phyloP scores from a whole-genome alignment of 2,888 invertebrate genomes.

The Aphodius sticticus region DNA sequence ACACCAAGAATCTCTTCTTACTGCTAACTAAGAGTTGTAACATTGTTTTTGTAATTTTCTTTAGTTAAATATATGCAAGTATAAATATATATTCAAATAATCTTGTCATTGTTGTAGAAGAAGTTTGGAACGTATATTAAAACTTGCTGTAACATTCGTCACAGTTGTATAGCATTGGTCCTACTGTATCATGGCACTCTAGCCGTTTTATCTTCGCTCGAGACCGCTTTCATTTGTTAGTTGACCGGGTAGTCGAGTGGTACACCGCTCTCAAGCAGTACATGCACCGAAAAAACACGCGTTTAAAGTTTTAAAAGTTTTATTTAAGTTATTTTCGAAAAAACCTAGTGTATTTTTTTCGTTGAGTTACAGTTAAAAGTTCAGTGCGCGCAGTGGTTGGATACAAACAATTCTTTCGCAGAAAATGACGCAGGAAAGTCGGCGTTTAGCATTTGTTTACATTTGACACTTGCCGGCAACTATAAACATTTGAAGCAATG shows the following conservation, averaged over 20 bases:
- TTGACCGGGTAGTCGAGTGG: background rate
- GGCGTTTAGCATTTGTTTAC: constrained; percentile 14
- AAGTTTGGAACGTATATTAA: too few relatives aligned
- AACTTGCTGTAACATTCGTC: too few relatives aligned
- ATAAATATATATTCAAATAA: too few relatives aligned
- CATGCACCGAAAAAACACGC: background rate
- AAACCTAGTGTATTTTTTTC: background rate
- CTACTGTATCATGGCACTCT: background rate
- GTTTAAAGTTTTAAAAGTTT: background rate
- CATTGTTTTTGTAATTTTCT: too few relatives aligned
- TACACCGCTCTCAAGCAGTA: background rate
- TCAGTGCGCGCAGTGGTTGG: background rate
- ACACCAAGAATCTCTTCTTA: too few relatives aligned
- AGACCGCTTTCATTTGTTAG: background rate
- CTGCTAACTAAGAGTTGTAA: too few relatives aligned
- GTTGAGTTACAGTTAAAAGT: background rate
- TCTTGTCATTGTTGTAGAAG: too few relatives aligned
- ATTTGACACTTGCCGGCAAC: background rate
- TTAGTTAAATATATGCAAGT: too few relatives aligned
- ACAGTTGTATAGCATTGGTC: background rate
- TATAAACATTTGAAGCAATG: background rate
- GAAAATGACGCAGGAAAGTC: constrained; percentile 1
- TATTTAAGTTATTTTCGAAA: background rate
- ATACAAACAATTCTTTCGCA: constrained; percentile 40
- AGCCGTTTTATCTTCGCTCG: background rate